Conservation (phyloP, 92 coral and sea anemone genomes). For the Meandrina meandrites region DNA sequence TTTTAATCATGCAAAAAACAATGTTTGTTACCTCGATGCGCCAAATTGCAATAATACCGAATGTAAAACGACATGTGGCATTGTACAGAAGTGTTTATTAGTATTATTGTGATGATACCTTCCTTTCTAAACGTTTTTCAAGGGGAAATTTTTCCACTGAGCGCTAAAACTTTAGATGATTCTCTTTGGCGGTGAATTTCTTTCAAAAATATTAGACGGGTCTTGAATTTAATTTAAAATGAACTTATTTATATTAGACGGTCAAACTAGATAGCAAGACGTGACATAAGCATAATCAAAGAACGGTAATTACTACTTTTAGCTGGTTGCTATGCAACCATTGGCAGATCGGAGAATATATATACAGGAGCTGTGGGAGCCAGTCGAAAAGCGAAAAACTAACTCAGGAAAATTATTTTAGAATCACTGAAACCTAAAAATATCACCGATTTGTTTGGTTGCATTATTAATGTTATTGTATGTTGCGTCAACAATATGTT, state of each 20-base stretch:
- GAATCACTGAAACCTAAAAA: neutral
- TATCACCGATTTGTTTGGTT: neutral
- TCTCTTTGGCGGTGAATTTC: neutral
- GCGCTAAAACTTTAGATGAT: neutral
- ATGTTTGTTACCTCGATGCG: neutral
- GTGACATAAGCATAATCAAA: neutral
- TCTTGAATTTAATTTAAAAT: neutral
- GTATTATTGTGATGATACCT: neutral
- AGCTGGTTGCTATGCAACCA: neutral
- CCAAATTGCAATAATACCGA: neutral
- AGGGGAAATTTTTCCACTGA: neutral
- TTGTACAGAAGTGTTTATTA: neutral
- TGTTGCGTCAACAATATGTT: neutral
- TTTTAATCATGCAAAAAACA: too few species aligned
- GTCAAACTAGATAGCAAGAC: neutral
- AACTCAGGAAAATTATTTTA: neutral
- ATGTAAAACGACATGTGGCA: neutral
- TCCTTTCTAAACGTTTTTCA: neutral
- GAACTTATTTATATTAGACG: neutral
- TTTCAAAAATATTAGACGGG: neutral
- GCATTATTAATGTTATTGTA: too few species aligned
- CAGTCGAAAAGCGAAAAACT: neutral
- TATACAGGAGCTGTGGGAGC: neutral
- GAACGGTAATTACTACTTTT: neutral
- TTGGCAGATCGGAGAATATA: neutral